These are phyloP conservation scores for Idaea aversata DNA, from an alignment of 2,888 invertebrate species.

Conservation along the genomic window DNA sequence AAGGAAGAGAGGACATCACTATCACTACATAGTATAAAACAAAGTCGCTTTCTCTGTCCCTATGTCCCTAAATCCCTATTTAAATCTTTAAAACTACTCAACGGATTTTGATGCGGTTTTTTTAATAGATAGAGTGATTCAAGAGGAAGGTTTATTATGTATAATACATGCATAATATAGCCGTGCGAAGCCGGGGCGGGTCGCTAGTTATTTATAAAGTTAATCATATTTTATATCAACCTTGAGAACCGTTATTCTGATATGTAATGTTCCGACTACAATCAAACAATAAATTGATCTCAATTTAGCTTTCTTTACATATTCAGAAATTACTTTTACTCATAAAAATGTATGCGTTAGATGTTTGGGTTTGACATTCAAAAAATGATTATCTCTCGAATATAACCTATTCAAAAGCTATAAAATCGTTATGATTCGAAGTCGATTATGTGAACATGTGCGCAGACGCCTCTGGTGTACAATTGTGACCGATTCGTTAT, in stretches of 20 bases:
- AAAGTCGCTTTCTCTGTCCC: too few species aligned
- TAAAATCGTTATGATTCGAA: slow-evolving; percentile 27
- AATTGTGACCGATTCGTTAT: slow-evolving; percentile 65
- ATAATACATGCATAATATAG: too few species aligned
- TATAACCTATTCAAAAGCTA: slow-evolving; percentile 10
- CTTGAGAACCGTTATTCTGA: neutral
- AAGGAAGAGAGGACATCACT: too few species aligned
- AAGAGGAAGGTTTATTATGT: too few species aligned
- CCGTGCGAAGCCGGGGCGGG: too few species aligned
- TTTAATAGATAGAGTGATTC: too few species aligned
- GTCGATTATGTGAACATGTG: slow-evolving; percentile 37
- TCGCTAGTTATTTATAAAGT: neutral
- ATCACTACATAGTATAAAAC: too few species aligned
- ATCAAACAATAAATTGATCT: neutral
- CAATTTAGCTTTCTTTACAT: neutral
- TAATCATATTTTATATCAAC: neutral
- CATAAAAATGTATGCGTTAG: neutral
- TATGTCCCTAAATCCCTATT: too few species aligned
- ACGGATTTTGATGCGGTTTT: too few species aligned
- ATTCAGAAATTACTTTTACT: neutral
- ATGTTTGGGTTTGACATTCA: slow-evolving; percentile 15
- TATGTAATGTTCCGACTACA: neutral
- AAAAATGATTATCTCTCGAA: slow-evolving; percentile 1
- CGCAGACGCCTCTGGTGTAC: slow-evolving; percentile 40
- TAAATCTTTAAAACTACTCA: too few species aligned